These are phyloP conservation scores for Chironomus striatipennis DNA, from an alignment of 1,140 invertebrate genomes.

Conservation along the genomic window DNA sequence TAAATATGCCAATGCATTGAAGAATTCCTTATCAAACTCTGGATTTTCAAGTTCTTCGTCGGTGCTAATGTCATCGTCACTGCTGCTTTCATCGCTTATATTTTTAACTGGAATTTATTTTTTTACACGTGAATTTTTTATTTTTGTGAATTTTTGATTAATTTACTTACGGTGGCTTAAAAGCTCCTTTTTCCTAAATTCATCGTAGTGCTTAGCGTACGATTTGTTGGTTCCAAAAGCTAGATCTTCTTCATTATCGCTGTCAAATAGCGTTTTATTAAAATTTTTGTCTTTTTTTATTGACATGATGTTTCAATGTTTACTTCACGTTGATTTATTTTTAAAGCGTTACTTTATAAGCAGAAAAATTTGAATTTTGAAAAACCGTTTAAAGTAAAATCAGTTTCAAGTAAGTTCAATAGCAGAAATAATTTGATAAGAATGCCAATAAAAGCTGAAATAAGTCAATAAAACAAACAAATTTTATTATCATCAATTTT, in stretches of 20 bases:
- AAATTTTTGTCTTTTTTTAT: background rate
- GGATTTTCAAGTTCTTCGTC: slow-evolving; percentile 50
- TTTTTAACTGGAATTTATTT: slow-evolving; percentile 57
- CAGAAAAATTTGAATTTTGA: too few relatives aligned
- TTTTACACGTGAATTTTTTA: slow-evolving; percentile 27
- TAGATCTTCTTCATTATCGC: slow-evolving; percentile 42
- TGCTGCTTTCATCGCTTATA: slow-evolving; percentile 54
- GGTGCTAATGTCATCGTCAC: slow-evolving; percentile 50
- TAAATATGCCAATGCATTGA: slow-evolving; percentile 71
- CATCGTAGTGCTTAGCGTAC: slow-evolving; percentile 75
- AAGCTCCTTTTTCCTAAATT: slow-evolving; percentile 75
- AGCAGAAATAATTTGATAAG: background rate
- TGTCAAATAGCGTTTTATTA: slow-evolving; percentile 37
- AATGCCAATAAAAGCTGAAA: background rate
- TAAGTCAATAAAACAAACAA: background rate
- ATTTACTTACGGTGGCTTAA: slow-evolving; percentile 65
- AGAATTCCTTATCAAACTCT: slow-evolving; percentile 75
- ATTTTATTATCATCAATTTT: slow-evolving; percentile 24
- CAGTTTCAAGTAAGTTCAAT: background rate
- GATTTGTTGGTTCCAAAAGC: slow-evolving; percentile 62
- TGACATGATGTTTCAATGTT: background rate
- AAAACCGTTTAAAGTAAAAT: background rate
- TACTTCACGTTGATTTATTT: background rate
- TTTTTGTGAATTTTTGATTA: slow-evolving; percentile 24
- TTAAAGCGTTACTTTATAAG: background rate